Percentiles rank a stretch among this genome's conserved stretches.
Conservation (phyloP, 2,797 vertebrate species). For the Crypturellus tataupa region DNA sequence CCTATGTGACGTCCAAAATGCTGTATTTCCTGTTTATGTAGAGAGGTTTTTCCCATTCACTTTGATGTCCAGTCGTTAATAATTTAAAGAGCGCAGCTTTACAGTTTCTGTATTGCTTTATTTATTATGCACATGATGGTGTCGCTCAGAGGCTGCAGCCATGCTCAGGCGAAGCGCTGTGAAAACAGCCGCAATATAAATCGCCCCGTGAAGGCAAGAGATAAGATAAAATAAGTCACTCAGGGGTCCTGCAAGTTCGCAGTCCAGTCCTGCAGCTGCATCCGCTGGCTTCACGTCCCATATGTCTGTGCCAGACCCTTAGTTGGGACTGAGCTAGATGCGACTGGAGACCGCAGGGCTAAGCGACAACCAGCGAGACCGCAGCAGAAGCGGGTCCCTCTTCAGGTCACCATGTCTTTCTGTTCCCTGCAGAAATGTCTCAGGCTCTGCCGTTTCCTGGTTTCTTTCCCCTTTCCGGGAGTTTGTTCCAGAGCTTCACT, state of each 20-base stretch:
- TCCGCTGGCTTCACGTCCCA: background rate
- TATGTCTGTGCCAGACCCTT: background rate
- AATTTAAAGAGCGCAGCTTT: background rate
- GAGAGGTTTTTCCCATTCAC: background rate
- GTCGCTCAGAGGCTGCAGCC: constrained; percentile 2
- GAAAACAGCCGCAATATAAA: constrained; percentile 8
- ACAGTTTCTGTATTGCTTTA: constrained; percentile 32
- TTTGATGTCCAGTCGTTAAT: constrained; percentile 35
- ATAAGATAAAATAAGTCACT: background rate
- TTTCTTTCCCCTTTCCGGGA: background rate
- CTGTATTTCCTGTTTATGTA: background rate
- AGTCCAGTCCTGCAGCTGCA: background rate
- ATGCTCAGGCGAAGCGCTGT: fast-evolving
- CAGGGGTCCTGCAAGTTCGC: background rate
- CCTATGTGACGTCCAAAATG: constrained; percentile 11
- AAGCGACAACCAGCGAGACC: background rate
- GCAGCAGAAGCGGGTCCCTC: background rate
- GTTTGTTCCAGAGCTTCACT: background rate
- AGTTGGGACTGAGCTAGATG: fast-evolving
- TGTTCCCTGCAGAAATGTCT: background rate
- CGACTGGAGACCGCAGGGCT: background rate
- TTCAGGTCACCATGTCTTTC: background rate
- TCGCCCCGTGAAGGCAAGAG: background rate
- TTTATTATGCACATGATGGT: background rate
- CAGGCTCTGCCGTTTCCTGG: fast-evolving